A percentile compares a stretch with the other conserved stretches of the same genome.
Evolutionary conservation across 2,797 vertebrate genomes (phyloP).

Genomic region (Pseudotriccus pelzelni): DNA sequence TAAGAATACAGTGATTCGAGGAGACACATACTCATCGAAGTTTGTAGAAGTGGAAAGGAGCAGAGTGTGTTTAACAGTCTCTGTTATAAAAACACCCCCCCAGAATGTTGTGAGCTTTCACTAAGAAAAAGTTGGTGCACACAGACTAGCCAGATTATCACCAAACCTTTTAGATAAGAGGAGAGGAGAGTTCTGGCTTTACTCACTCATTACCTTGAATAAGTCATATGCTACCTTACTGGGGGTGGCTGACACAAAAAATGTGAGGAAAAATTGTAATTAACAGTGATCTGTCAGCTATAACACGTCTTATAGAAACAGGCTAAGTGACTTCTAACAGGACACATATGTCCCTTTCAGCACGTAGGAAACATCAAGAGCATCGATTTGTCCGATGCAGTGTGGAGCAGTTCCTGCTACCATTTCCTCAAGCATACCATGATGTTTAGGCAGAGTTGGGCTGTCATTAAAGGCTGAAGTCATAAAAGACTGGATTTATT

Average conservation of each 20-base stretch:
- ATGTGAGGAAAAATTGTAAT: neutral
- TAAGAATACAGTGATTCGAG: conserved; percentile 43
- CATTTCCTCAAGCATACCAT: neutral
- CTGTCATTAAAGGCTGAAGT: neutral
- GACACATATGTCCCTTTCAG: neutral
- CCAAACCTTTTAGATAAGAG: conserved; percentile 17
- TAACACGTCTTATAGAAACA: neutral
- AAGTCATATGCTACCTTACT: neutral
- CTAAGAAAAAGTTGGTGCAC: conserved; percentile 21
- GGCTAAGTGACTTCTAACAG: neutral
- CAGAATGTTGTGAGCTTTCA: conserved; percentile 41
- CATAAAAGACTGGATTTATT: neutral
- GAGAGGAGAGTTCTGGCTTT: neutral
- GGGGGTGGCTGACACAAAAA: neutral
- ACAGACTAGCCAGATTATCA: neutral
- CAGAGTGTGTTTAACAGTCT: conserved; percentile 56
- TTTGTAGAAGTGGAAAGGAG: conserved; percentile 16
- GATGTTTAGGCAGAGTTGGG: neutral
- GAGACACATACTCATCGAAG: conserved; percentile 8
- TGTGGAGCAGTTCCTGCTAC: neutral
- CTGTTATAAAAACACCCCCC: conserved; percentile 61
- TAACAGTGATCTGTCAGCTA: conserved; percentile 25
- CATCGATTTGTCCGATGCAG: neutral
- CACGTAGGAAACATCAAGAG: neutral
- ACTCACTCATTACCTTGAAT: neutral